phyloP scores from a whole-genome alignment of 2,113 vertebrate genomes.

The Channa argus region DNA sequence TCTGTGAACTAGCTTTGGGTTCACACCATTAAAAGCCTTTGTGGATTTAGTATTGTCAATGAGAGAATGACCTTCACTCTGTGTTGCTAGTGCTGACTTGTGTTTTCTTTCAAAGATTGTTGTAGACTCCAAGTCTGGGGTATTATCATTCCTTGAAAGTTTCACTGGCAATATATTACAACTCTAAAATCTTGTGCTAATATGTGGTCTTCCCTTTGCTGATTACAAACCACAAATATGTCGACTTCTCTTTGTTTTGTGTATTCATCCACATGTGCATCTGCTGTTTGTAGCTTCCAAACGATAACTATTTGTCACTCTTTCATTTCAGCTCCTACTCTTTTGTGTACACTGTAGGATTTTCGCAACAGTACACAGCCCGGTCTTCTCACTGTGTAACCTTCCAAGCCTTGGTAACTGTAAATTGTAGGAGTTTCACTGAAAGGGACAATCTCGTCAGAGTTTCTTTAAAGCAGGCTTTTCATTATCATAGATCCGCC shows the following conservation, averaged over 20 bases:
- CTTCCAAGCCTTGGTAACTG: conserved; percentile 42
- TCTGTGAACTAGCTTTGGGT: conserved; percentile 48
- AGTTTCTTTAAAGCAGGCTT: conserved; percentile 82
- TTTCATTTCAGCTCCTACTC: not conserved
- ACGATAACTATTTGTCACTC: not conserved
- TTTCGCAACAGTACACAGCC: conserved; percentile 33
- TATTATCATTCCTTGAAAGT: conserved; percentile 42
- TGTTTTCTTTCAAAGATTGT: conserved; percentile 49
- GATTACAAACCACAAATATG: conserved; percentile 45
- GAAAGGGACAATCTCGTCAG: conserved; percentile 76
- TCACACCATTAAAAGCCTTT: conserved; percentile 61
- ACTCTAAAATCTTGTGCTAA: conserved; percentile 12
- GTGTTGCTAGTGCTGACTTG: conserved; percentile 44
- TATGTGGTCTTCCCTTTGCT: conserved; percentile 32
- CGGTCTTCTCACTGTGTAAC: conserved; percentile 48
- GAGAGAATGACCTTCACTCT: conserved; percentile 65
- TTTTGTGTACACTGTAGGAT: conserved; percentile 4
- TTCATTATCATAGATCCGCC: conserved; percentile 88
- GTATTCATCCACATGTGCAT: conserved; percentile 12
- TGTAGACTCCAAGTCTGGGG: conserved; percentile 32
- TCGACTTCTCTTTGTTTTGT: not conserved
- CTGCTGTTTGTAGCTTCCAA: conserved; percentile 9
- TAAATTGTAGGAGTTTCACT: conserved; percentile 58
- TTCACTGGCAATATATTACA: conserved; percentile 21
- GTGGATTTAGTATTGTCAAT: conserved; percentile 64